Evolutionary conservation across 1,140 invertebrate species (phyloP).

Genomic region (Drosophila tsacasi): DNA sequence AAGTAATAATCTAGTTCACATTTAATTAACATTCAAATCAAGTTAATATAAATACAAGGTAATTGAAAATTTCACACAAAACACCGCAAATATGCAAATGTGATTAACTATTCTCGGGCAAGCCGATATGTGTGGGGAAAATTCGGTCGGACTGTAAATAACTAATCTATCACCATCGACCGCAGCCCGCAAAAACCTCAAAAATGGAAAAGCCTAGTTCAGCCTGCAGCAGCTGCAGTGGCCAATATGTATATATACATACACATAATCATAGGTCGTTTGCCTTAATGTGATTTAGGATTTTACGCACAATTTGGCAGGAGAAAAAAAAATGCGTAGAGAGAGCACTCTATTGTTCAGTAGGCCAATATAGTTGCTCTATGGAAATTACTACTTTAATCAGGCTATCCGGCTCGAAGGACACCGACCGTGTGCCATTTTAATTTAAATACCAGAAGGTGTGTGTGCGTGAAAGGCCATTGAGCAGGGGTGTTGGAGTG

Average conservation of each 20-base stretch:
- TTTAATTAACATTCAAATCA: slow-evolving; percentile 33
- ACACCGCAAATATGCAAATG: slow-evolving; percentile 31
- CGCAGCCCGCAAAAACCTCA: slow-evolving; percentile 33
- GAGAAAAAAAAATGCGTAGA: background rate
- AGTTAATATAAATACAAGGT: slow-evolving; percentile 11
- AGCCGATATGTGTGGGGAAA: slow-evolving; percentile 5
- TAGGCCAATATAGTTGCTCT: slow-evolving; percentile 1
- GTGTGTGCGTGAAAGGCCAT: slow-evolving; percentile 58
- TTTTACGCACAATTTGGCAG: slow-evolving; percentile 27
- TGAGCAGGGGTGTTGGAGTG: slow-evolving; percentile 47
- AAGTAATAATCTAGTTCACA: slow-evolving; percentile 11
- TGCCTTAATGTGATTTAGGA: slow-evolving; percentile 26
- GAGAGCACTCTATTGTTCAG: background rate
- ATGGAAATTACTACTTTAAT: slow-evolving; percentile 27
- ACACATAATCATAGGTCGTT: slow-evolving; percentile 1
- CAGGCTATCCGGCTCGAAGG: slow-evolving; percentile 12
- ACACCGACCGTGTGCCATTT: slow-evolving; percentile 49
- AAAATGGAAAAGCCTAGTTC: slow-evolving; percentile 41
- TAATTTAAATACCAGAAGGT: slow-evolving; percentile 59
- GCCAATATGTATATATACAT: slow-evolving; percentile 8
- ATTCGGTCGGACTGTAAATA: slow-evolving; percentile 11
- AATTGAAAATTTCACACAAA: slow-evolving; percentile 22
- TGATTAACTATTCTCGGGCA: slow-evolving; percentile 12
- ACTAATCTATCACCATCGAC: slow-evolving; percentile 19
- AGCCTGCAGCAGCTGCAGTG: slow-evolving; percentile 34